phyloP scores from a whole-genome alignment of 2,797 vertebrate species.

The Microctenopoma lineatum region DNA sequence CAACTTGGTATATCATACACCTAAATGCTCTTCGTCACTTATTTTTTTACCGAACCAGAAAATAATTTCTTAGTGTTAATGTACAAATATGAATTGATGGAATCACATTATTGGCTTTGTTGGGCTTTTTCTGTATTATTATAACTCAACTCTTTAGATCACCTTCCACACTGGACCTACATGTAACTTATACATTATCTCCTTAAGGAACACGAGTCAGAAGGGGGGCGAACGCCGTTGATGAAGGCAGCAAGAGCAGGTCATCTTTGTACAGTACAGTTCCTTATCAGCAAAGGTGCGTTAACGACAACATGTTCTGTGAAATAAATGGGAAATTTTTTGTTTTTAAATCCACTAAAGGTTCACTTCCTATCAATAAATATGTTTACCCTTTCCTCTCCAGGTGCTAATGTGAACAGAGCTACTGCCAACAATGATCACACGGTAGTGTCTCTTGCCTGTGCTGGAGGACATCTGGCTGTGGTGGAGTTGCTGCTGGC shows the following conservation, averaged over 20 bases:
- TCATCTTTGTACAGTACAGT: constrained; percentile 98
- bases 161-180: not conserved
- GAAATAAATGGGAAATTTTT: not conserved
- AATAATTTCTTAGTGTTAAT: no score
- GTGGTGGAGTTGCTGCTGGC: constrained; percentile 97
- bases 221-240: constrained; percentile 96
- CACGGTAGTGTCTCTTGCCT: constrained; percentile 97
- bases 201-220: constrained; percentile 95
- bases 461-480: constrained; percentile 96
- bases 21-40: constrained; percentile 3
- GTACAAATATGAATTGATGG: not conserved
- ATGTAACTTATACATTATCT: constrained; percentile 1
- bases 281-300: constrained; percentile 98
- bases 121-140: not conserved
- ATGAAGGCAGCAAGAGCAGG: constrained; percentile 99
- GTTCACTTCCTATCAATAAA: not conserved
- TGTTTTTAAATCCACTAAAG: constrained; percentile 8
- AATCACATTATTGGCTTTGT: not conserved
- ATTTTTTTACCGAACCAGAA: not conserved
- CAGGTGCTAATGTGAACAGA: constrained; percentile 98
- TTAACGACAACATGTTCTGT: not conserved
- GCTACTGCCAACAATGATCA: constrained; percentile 99
- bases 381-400: not conserved
- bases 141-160: not conserved
- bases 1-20: constrained; percentile 88